phyloP scores from a whole-genome alignment of 2,113 vertebrate species.

The Nothocercus nigrocapillus region DNA sequence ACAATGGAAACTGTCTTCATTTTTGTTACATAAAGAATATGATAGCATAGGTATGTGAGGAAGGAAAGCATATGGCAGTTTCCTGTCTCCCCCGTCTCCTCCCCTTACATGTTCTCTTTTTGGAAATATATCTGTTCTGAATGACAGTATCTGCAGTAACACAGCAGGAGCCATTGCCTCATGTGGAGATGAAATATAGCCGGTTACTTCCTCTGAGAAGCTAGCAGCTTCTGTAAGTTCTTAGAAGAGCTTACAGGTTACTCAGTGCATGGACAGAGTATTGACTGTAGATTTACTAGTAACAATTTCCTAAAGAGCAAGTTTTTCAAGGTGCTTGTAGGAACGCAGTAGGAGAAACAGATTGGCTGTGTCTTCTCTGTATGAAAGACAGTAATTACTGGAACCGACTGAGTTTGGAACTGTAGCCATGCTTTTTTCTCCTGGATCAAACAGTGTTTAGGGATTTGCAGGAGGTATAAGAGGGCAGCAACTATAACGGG shows the following conservation, averaged over 20 bases:
- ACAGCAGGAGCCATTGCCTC: neutral
- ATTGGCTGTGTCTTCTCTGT: neutral
- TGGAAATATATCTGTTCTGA: neutral
- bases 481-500: neutral
- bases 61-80: neutral
- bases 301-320: neutral
- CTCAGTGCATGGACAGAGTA: neutral
- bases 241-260: neutral
- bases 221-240: neutral
- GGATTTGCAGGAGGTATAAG: neutral
- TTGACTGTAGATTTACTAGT: conserved; percentile 22
- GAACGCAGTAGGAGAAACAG: neutral
- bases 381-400: neutral
- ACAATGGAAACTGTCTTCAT: neutral
- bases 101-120: neutral
- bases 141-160: neutral
- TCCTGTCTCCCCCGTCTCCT: no score
- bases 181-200: neutral
- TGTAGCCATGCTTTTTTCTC: neutral
- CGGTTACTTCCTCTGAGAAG: neutral
- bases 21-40: neutral
- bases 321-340: neutral
- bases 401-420: neutral
- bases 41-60: neutral
- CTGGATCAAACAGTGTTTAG: neutral